Base-by-base conservation (phyloP, 2,797 vertebrate genomes). In the Helarctos malayanus region DNA sequence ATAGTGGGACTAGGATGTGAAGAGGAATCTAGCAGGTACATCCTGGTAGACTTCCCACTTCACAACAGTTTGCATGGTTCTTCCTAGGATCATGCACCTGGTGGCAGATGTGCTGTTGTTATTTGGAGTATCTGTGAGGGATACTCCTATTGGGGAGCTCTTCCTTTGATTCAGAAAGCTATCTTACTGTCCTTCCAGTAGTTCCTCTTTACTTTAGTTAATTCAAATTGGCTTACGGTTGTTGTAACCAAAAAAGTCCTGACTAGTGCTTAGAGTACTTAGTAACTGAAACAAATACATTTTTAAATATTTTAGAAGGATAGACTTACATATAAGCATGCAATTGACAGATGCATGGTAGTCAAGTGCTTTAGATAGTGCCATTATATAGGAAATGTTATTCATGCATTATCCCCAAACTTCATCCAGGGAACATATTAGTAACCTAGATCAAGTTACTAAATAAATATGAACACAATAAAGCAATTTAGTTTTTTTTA, bases 151-250 rank as follows among this genome's bases (percentile, higher is more conserved):
- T 32, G 57, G 32, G 14, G 3, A 54, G 41, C 8, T 75, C 4
- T 19, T 32, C 13, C 6, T 95, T 85, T 91, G 84, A 57, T 88
- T 86, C 14, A 27, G n/a, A 73, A 86, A 38, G 21, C 68, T 16
- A 21, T 35, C 63, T 57, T 27, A 25, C 13, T n/a, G 15, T 32
- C 3, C 25, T 65, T 27, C 47, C 27, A 63, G 68, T 56, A 45
- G 52, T 82, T 88, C 35, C 54, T 79, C 79, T 76, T 59, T 35
- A n/a, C 27, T 79, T 76, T 4, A 52, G 12, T 59, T 71, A 76
- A 94, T 94, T 85, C 49, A 82, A 88, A 79, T 25, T 81, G 65
- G 15, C 16, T 90, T 96, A 78, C n/a, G 41, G 57, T 93, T 92
- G 19, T 38, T 80, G 23, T 49, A 85, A 88, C 52, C 27, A n/a